A percentile compares a stretch with the other conserved stretches of the same genome.
These are phyloP conservation scores for Gonocerus acuteangulatus DNA, from an alignment of 2,888 invertebrate species.

Conservation along the genomic window DNA sequence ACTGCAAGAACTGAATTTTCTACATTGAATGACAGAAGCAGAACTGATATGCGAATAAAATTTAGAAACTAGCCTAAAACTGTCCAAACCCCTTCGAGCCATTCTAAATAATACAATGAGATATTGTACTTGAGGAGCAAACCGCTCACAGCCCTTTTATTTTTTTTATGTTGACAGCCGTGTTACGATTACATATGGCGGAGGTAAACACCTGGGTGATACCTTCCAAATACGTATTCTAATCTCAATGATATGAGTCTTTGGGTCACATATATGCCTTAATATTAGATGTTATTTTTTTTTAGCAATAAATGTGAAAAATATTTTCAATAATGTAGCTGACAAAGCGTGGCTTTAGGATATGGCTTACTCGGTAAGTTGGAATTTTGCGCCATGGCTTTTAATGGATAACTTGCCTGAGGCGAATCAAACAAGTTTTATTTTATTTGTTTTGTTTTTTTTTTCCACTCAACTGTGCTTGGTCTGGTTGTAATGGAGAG, in stretches of 20 bases:
- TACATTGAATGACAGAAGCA: background rate
- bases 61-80: conserved; percentile 18
- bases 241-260: conserved; percentile 9
- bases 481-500: conserved; percentile 22
- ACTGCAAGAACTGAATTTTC: background rate
- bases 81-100: conserved; percentile 10
- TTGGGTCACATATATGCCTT: background rate
- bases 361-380: conserved; percentile 37
- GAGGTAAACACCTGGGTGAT: conserved; percentile 27
- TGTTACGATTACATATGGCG: conserved; percentile 25
- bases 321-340: conserved; percentile 24
- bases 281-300: background rate
- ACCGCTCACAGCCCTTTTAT: background rate
- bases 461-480: conserved; percentile 19
- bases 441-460: conserved; percentile 31
- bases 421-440: conserved; percentile 35
- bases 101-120: conserved; percentile 2
- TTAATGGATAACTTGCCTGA: conserved; percentile 32
- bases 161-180: conserved; percentile 23
- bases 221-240: conserved; percentile 25
- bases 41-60: conserved; percentile 14
- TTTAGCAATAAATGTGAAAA: conserved; percentile 12
- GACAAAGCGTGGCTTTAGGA: conserved; percentile 20
- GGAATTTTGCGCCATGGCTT: conserved; percentile 36
- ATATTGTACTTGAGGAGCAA: background rate